Evolutionary conservation across 1,140 invertebrate species (phyloP).

Genomic region (Bombus affinis): DNA sequence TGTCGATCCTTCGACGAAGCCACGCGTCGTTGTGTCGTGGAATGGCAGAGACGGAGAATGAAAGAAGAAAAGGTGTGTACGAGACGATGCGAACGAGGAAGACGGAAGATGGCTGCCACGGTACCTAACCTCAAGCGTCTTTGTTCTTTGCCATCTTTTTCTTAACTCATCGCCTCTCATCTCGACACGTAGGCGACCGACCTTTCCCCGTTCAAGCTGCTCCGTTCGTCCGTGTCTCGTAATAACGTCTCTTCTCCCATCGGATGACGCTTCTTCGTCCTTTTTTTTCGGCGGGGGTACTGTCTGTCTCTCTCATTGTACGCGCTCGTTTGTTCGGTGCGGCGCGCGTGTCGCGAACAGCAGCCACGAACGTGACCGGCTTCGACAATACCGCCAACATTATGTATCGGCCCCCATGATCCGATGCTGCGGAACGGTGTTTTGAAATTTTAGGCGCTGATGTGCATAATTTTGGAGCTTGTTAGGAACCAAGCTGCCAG

Average conservation of each 20-base stretch:
- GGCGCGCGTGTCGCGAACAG: conserved; percentile 49
- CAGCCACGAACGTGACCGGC: conserved; percentile 57
- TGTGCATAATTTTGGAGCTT: background rate
- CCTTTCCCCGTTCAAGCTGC: background rate
- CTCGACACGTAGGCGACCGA: conserved; percentile 8
- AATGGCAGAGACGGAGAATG: conserved; percentile 20
- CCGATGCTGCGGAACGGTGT: background rate
- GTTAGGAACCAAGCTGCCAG: background rate
- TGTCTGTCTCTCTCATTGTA: background rate
- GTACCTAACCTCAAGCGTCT: background rate
- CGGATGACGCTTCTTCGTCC: background rate
- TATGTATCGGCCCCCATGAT: conserved; percentile 10
- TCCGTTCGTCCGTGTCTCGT: conserved; percentile 48
- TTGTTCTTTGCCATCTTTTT: conserved; percentile 15
- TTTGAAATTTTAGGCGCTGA: background rate
- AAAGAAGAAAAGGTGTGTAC: conserved; percentile 1
- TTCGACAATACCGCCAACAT: background rate
- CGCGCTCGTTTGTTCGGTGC: conserved; percentile 24
- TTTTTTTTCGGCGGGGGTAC: background rate
- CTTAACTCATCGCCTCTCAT: conserved; percentile 13
- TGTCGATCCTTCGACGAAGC: conserved; percentile 46
- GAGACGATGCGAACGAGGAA: too few relatives aligned
- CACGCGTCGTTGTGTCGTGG: conserved; percentile 9
- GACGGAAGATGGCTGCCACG: background rate
- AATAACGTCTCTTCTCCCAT: conserved; percentile 56